Conservation (phyloP, 2,797 vertebrate species). For the Glyptemys insculpta region DNA sequence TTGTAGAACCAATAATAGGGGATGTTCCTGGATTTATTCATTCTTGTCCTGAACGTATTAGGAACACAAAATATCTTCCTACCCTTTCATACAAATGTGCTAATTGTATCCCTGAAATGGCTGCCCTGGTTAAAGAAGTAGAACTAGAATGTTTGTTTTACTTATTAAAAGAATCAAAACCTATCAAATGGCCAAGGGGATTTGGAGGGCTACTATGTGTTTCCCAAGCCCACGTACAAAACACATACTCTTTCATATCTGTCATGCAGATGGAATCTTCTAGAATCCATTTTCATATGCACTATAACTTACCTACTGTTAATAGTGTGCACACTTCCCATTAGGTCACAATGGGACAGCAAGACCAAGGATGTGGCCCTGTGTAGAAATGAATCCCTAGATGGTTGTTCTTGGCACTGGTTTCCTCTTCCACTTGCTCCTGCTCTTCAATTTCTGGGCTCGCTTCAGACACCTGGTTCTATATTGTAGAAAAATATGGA, state of each 20-base stretch:
- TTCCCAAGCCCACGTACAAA: fast-evolving
- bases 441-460: not conserved
- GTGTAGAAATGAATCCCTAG: not conserved
- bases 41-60: not conserved
- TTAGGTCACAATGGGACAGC: not conserved
- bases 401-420: not conserved
- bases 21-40: not conserved
- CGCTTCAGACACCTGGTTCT: not conserved
- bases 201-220: not conserved
- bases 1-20: not conserved
- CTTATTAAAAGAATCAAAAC: not conserved
- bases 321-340: not conserved
- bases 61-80: not conserved
- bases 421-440: not conserved
- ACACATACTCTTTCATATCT: not conserved
- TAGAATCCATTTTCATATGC: not conserved
- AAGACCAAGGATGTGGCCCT: no score
- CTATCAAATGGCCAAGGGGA: not conserved
- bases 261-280: not conserved
- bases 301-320: not conserved
- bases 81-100: not conserved
- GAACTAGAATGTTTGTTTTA: not conserved
- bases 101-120: not conserved
- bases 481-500: not conserved
- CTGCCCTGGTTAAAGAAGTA: not conserved